These are phyloP conservation scores for Endomychus coccineus DNA, from an alignment of 2,888 invertebrate species.

Conservation along the genomic window DNA sequence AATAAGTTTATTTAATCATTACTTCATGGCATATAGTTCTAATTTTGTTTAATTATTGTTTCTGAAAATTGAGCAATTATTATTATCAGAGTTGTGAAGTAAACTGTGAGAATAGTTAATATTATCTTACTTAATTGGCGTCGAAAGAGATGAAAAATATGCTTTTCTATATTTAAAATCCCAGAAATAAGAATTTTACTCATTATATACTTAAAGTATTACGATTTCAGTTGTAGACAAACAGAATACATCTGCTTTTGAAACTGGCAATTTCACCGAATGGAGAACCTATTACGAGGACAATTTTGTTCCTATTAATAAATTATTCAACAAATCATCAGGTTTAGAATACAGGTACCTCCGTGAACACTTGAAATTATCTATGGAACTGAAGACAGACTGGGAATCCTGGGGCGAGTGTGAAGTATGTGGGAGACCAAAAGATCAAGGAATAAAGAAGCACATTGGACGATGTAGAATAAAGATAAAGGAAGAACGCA, in stretches of 20 bases:
- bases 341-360: conserved; percentile 41
- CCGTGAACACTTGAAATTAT: conserved; percentile 40
- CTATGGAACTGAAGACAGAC: conserved; percentile 45
- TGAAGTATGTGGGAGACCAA: conserved; percentile 42
- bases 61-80: no score
- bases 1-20: no score
- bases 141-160: no score
- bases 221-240: conserved; percentile 18
- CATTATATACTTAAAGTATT: no score
- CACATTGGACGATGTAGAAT: conserved; percentile 48
- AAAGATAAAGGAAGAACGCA: conserved; percentile 31
- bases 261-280: conserved; percentile 44
- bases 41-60: no score
- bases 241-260: conserved; percentile 23
- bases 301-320: conserved; percentile 45
- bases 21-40: no score
- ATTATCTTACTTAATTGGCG: no score
- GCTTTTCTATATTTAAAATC: no score
- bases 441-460: conserved; percentile 40
- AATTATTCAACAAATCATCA: conserved; percentile 40
- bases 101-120: no score
- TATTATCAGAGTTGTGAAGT: no score
- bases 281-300: conserved; percentile 48
- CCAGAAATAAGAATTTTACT: no score
- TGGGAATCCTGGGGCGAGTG: conserved; percentile 52